Evolutionary conservation across 1,140 invertebrate genomes (phyloP).

Genomic region (Venustaconcha ellipsiformis): DNA sequence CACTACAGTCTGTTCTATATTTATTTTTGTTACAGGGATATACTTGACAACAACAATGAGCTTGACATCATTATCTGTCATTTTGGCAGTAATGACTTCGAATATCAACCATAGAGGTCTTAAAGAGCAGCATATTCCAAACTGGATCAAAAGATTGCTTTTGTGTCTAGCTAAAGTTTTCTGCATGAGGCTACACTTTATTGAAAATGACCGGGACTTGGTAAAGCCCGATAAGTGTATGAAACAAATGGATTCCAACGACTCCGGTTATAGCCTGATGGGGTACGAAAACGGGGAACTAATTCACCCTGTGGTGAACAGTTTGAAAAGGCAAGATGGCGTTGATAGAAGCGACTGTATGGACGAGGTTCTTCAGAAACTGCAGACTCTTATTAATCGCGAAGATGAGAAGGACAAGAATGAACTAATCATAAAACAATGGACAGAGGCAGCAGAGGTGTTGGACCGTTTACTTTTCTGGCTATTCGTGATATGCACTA

Average conservation of each 20-base stretch:
- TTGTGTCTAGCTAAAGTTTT: slow-evolving; percentile 37
- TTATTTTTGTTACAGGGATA: slow-evolving; percentile 57
- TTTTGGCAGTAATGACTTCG: slow-evolving; percentile 65
- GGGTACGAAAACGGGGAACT: slow-evolving; percentile 46
- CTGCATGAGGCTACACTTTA: slow-evolving; percentile 43
- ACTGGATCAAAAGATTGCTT: slow-evolving; percentile 31
- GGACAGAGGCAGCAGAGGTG: slow-evolving; percentile 99
- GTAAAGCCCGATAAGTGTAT: slow-evolving; percentile 14
- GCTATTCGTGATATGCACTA: slow-evolving; percentile 97
- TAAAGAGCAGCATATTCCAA: slow-evolving; percentile 45
- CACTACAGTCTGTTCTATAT: neutral
- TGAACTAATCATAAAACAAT: slow-evolving; percentile 71
- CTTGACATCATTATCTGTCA: slow-evolving; percentile 66
- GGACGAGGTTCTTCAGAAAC: slow-evolving; percentile 32
- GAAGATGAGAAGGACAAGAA: slow-evolving; percentile 42
- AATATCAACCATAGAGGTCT: slow-evolving; percentile 52
- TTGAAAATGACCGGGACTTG: neutral
- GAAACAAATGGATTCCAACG: slow-evolving; percentile 32
- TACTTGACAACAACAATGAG: slow-evolving; percentile 68
- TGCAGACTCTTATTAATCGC: slow-evolving; percentile 38
- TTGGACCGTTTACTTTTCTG: slow-evolving; percentile 97
- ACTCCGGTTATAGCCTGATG: slow-evolving; percentile 53
- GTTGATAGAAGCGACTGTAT: slow-evolving; percentile 10
- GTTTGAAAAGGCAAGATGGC: neutral
- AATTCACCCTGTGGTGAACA: neutral